Conservation (phyloP, 1,140 invertebrate species). For the Yoshiicerus persimilis region DNA sequence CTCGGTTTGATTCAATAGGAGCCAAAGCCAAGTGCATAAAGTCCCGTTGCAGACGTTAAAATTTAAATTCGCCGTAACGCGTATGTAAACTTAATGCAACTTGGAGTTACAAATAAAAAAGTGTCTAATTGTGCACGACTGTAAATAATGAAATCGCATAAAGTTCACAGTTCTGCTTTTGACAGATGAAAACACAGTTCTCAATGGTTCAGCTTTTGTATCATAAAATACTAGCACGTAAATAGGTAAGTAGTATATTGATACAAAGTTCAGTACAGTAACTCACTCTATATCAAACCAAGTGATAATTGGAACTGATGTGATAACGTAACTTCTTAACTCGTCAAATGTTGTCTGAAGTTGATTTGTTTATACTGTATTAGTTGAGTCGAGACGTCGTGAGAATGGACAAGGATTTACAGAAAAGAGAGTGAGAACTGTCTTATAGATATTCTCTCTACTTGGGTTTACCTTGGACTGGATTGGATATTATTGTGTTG, state of each 20-base stretch:
- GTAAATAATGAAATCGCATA: not conserved
- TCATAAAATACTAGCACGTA: not conserved
- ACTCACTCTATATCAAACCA: not conserved
- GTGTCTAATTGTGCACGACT: not conserved
- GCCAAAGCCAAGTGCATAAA: not conserved
- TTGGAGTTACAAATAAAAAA: too few relatives aligned
- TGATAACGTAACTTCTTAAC: not conserved
- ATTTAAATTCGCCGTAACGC: not conserved
- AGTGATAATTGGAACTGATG: not conserved
- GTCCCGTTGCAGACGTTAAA: not conserved
- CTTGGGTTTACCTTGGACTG: not conserved
- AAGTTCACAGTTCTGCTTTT: not conserved
- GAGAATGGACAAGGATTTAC: not conserved
- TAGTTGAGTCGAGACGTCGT: not conserved
- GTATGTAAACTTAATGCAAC: not conserved
- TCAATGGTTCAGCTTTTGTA: too few relatives aligned
- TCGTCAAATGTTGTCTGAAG: slow-evolving; percentile 9
- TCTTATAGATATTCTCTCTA: not conserved
- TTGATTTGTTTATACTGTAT: slow-evolving; percentile 4
- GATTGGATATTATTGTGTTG: not conserved
- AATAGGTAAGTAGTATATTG: not conserved
- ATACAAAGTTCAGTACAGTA: not conserved
- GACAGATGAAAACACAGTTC: not conserved
- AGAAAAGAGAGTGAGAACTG: not conserved
- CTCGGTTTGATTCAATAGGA: too few relatives aligned